Conservation (phyloP, 1,140 invertebrate genomes). For the Bombus impatiens region DNA sequence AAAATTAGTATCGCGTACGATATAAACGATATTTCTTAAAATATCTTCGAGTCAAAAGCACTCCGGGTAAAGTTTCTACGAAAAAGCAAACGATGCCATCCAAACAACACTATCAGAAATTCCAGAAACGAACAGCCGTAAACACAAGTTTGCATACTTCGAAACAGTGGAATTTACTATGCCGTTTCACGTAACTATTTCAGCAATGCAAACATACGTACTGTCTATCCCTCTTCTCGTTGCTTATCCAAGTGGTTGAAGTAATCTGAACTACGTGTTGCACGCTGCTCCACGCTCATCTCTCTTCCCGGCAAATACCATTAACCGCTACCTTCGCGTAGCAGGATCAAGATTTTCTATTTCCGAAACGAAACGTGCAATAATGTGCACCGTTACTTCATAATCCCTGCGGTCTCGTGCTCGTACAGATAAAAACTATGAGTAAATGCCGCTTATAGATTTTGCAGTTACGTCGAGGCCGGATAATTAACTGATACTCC, state of each 20-base stretch:
- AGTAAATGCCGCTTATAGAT: constrained; percentile 60
- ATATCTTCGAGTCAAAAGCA: not conserved
- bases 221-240: constrained; percentile 3
- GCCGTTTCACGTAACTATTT: constrained; percentile 27
- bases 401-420: not conserved
- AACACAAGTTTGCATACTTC: constrained; percentile 30
- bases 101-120: constrained; percentile 11
- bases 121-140: constrained; percentile 12
- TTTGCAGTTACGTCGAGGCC: constrained; percentile 53
- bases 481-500: constrained; percentile 67
- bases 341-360: constrained; percentile 15
- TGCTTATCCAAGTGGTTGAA: constrained; percentile 26
- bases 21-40: not conserved
- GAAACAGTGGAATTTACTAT: constrained; percentile 29
- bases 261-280: constrained; percentile 44
- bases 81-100: not conserved
- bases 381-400: constrained; percentile 30
- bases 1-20: not conserved
- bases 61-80: not conserved
- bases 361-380: constrained; percentile 47
- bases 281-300: constrained; percentile 7
- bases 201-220: constrained; percentile 28
- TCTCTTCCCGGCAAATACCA: constrained; percentile 30
- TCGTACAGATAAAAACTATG: constrained; percentile 9
- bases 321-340: constrained; percentile 33